Conservation (phyloP, 2,888 invertebrate species). For the Listrodromus nycthemerus region DNA sequence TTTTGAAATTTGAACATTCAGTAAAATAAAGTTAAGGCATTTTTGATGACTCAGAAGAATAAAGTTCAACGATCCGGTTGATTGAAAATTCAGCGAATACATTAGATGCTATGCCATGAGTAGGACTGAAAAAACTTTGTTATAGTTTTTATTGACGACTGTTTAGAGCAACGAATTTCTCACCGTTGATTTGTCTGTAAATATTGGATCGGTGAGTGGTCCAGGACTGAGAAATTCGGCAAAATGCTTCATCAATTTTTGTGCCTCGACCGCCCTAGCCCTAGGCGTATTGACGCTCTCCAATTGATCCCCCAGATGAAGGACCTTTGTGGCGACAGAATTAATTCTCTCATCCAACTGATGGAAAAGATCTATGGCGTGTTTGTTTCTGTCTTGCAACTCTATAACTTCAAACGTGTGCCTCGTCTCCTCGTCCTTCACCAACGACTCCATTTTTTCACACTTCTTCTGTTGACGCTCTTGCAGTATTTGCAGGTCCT, state of each 20-base stretch:
- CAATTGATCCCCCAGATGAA: conserved; percentile 99
- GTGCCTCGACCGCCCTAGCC: conserved; percentile 97
- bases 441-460: conserved; percentile 91
- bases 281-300: conserved; percentile 98
- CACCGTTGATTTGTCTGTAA: conserved; percentile 93
- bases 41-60: too few relatives aligned
- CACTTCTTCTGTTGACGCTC: conserved; percentile 95
- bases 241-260: conserved; percentile 95
- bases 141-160: background rate
- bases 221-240: conserved; percentile 96
- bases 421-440: conserved; percentile 94
- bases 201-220: conserved; percentile 93
- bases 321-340: conserved; percentile 98
- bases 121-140: too few relatives aligned
- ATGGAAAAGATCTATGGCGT: conserved; percentile 94
- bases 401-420: conserved; percentile 93
- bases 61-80: too few relatives aligned
- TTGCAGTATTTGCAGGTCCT: conserved; percentile 91
- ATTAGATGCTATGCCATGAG: too few relatives aligned
- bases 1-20: too few relatives aligned
- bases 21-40: too few relatives aligned
- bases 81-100: too few relatives aligned
- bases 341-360: conserved; percentile 98
- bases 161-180: conserved; percentile 49
- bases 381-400: conserved; percentile 94